Base-by-base conservation (phyloP, 2,113 vertebrate species). In the Hemiscyllium ocellatum region DNA sequence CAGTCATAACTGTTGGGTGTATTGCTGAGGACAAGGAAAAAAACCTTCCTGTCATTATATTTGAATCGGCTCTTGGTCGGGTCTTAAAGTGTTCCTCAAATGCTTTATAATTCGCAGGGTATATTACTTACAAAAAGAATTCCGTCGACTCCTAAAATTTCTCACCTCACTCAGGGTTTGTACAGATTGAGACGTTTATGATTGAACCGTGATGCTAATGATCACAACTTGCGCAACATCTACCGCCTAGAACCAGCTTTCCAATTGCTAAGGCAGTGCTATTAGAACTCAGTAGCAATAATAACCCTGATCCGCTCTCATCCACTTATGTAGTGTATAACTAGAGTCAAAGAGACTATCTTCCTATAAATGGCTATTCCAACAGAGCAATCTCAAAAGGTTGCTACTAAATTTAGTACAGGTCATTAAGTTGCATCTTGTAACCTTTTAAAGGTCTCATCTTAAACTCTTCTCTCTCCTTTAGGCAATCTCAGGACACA, bases 291-390 rank as follows among this genome's bases (percentile, higher is more conserved):
- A 20, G 20, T 66, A 24, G 61, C 89, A 93, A n/a, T 93, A 66
- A 93, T 66, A 65, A 61, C 29, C 52, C 29, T 65, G 61, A 20
- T 93, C 33, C 61, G 37, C 19, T 93, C 89, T 68, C n/a, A 76
- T 10, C 26, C 26, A 7, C 33, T n/a, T 65, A 93, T 93, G 13
- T 19, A 61, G 61, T 66, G 15, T 20, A 83, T 83, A 80, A 80
- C n/a, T 19, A 4, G 33, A 91, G 89, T n/a, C 89, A 66, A 93
- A 47, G 19, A 93, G 56, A n/a, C 56, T 93, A 19, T 68, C 33
- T 47, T 93, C 22, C 89, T 93, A 93, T 93, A 93, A 93, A 93
- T 93, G 61, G 89, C 42, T 66, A 17, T 93, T 93, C 89, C n/a
- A 66, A 19, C 29, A 19, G 89, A 8, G 37, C 61, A 93, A 65